Conservation (phyloP, 2,888 invertebrate species). For the Lysandra coridon region DNA sequence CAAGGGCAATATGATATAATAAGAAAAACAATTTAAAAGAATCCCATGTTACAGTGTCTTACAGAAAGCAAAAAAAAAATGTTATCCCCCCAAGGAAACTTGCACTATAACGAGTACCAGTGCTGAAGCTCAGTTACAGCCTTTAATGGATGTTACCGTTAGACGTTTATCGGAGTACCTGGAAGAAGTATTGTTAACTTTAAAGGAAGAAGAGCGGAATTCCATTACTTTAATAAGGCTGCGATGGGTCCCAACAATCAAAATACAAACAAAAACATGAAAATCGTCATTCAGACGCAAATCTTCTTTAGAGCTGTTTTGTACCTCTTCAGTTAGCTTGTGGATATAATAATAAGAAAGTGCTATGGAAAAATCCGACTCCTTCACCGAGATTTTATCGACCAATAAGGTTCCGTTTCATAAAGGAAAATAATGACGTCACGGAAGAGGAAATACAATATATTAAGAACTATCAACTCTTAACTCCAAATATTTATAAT, state of each 20-base stretch:
- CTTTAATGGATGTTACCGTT: slow-evolving; percentile 24
- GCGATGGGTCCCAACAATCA: slow-evolving; percentile 43
- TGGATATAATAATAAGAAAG: slow-evolving; percentile 39
- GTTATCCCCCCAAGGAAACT: slow-evolving; percentile 34
- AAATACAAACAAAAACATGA: slow-evolving; percentile 33
- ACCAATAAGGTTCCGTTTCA: slow-evolving; percentile 44
- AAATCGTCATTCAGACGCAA: slow-evolving; percentile 36
- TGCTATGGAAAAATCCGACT: slow-evolving; percentile 45
- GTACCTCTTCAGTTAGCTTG: slow-evolving; percentile 42
- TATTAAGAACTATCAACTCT: slow-evolving; percentile 33
- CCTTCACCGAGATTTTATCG: slow-evolving; percentile 46
- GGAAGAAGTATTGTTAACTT: slow-evolving; percentile 28
- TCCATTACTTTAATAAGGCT: slow-evolving; percentile 37
- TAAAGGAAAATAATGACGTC: slow-evolving; percentile 42
- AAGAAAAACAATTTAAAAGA: slow-evolving; percentile 32
- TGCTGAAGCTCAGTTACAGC: slow-evolving; percentile 36
- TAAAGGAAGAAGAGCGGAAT: slow-evolving; percentile 31
- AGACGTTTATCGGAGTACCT: slow-evolving; percentile 31
- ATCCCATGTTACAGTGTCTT: slow-evolving; percentile 35
- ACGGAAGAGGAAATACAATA: slow-evolving; percentile 44
- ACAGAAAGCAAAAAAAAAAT: slow-evolving; percentile 36
- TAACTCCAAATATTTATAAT: neutral
- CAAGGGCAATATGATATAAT: slow-evolving; percentile 41
- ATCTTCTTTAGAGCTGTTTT: slow-evolving; percentile 45
- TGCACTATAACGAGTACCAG: slow-evolving; percentile 35